phyloP scores from a whole-genome alignment of 2,888 invertebrate species.

The Anthrax anthrax region DNA sequence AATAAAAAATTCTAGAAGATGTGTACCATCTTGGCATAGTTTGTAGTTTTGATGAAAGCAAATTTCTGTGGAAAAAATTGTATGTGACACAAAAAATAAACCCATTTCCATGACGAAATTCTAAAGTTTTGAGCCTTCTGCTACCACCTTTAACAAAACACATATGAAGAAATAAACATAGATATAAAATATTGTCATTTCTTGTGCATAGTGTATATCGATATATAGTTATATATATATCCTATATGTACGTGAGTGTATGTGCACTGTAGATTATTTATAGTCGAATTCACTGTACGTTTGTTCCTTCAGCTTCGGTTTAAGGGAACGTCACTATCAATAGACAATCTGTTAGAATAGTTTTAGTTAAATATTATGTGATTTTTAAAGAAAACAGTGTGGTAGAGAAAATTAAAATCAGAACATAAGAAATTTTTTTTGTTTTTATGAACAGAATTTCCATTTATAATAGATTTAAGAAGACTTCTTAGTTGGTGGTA shows the following conservation, averaged over 20 bases:
- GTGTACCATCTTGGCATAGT: not conserved
- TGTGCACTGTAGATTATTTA: no score
- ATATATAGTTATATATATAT: no score
- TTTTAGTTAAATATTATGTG: not conserved
- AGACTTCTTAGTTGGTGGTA: not conserved
- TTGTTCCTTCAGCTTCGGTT: constrained; percentile 1
- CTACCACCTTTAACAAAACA: no score
- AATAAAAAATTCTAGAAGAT: not conserved
- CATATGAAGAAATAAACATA: no score
- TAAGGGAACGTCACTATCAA: constrained; percentile 4
- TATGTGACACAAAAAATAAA: not conserved
- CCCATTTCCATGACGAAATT: not conserved
- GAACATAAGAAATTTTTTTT: not conserved
- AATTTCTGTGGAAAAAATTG: not conserved
- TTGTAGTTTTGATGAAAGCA: not conserved
- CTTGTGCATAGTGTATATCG: no score
- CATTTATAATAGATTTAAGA: not conserved
- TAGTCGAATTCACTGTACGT: not conserved
- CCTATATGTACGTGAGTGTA: no score
- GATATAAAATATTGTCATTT: no score
- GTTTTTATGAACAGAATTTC: not conserved
- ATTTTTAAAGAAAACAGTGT: not conserved
- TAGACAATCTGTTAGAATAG: constrained; percentile 5
- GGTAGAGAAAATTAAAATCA: not conserved
- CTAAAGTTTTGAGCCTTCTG: not conserved